These are phyloP conservation scores for Dynastes maya DNA, from an alignment of 2,888 invertebrate species.

Conservation along the genomic window DNA sequence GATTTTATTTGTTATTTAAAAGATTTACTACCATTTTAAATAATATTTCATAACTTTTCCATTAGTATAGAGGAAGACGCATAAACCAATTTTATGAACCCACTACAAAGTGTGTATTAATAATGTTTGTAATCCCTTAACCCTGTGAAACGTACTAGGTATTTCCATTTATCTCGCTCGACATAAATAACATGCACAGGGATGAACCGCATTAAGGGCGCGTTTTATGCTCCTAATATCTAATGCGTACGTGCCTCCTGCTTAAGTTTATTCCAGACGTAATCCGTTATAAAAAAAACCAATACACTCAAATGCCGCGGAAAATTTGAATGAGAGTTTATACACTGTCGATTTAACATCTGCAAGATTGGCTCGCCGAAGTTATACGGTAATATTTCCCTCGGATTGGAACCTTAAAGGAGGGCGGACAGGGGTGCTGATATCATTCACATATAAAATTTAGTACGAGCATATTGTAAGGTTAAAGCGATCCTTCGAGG, in stretches of 20 bases:
- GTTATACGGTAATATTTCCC: constrained; percentile 47
- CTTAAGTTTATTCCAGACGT: constrained; percentile 33
- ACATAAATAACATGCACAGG: not conserved
- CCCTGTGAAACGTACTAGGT: not conserved
- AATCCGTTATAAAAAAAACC: constrained; percentile 43
- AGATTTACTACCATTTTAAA: no score
- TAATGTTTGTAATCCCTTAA: not conserved
- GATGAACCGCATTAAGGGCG: not conserved
- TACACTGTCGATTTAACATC: constrained; percentile 44
- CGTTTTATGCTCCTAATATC: constrained; percentile 12
- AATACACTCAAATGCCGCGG: constrained; percentile 44
- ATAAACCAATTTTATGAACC: no score
- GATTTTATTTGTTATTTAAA: no score
- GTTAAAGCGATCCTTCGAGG: constrained; percentile 41
- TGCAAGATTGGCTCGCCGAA: constrained; percentile 41
- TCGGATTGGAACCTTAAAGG: constrained; percentile 34
- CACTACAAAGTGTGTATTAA: no score
- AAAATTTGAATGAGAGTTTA: constrained; percentile 44
- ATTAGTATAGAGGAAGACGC: no score
- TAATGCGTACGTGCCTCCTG: constrained; percentile 28
- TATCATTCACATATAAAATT: constrained; percentile 48
- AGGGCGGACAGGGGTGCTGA: constrained; percentile 33
- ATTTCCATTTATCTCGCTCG: not conserved
- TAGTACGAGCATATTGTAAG: constrained; percentile 44
- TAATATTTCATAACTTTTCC: no score